Conservation (phyloP, 2,113 vertebrate genomes). For the Malurus melanocephalus region DNA sequence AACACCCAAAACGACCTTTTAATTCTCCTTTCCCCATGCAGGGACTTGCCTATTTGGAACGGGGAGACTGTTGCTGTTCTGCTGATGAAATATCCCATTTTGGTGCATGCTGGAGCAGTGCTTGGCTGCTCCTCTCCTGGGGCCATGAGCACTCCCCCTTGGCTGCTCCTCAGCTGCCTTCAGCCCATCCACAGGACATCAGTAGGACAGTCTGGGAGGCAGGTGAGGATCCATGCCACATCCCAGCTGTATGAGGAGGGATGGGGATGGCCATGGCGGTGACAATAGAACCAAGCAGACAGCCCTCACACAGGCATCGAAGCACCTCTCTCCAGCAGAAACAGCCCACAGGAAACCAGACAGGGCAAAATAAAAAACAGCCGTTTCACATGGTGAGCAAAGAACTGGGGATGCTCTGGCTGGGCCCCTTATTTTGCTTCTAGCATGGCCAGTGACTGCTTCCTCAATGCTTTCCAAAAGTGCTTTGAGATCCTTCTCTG, state of each 20-base stretch:
- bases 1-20: not conserved
- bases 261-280: not conserved
- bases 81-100: not conserved
- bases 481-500: not conserved
- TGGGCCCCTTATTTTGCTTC: not conserved
- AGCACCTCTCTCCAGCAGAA: not conserved
- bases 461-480: not conserved
- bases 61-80: not conserved
- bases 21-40: not conserved
- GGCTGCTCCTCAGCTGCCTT: not conserved
- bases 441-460: not conserved
- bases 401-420: not conserved
- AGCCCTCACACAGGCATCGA: not conserved
- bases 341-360: fast-evolving
- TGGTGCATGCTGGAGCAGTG: not conserved
- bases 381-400: not conserved
- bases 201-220: not conserved
- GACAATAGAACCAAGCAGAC: not conserved
- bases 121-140: not conserved
- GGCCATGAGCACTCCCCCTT: fast-evolving
- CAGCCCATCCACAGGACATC: too few species aligned
- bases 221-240: not conserved
- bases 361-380: not conserved
- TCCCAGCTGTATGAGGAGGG: fast-evolving
- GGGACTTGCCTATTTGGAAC: fast-evolving